Percentiles rank a stretch among this genome's conserved stretches.
Evolutionary conservation across 2,113 vertebrate species (phyloP).

Genomic region (Sander lucioperca): DNA sequence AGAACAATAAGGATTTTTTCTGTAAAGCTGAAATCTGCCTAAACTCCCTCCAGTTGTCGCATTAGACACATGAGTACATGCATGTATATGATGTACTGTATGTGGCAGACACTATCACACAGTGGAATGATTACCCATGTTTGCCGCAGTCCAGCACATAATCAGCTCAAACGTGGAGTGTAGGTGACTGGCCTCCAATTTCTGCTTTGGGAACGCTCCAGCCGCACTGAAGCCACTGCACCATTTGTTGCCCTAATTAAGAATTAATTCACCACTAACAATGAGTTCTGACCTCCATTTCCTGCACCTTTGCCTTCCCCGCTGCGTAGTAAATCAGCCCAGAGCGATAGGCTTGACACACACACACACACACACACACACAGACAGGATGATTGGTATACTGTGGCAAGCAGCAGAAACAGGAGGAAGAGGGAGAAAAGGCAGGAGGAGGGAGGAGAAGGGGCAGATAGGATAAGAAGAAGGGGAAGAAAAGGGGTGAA

Average conservation of each 20-base stretch:
- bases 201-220: conserved; percentile 68
- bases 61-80: conserved; percentile 5
- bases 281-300: conserved; percentile 82
- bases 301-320: conserved; percentile 67
- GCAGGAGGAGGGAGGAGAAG: not conserved
- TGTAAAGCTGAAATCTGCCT: conserved; percentile 31
- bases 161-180: conserved; percentile 46
- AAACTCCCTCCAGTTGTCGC: not conserved
- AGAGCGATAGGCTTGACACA: conserved; percentile 48
- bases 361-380: conserved; percentile 18
- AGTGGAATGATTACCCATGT: conserved; percentile 33
- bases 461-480: not conserved
- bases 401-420: conserved; percentile 32
- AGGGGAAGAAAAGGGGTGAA: not conserved
- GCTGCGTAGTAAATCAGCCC: conserved; percentile 65
- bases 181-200: conserved; percentile 66
- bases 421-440: conserved; percentile 30
- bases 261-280: conserved; percentile 83
- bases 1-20: not conserved
- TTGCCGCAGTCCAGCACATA: conserved; percentile 55
- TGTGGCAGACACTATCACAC: conserved; percentile 4
- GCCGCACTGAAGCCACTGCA: conserved; percentile 70
- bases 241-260: conserved; percentile 86
- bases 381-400: conserved; percentile 37
- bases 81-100: not conserved